Evolutionary conservation across 2,888 invertebrate genomes (phyloP).

Genomic region (Xanthorhoe designata): DNA sequence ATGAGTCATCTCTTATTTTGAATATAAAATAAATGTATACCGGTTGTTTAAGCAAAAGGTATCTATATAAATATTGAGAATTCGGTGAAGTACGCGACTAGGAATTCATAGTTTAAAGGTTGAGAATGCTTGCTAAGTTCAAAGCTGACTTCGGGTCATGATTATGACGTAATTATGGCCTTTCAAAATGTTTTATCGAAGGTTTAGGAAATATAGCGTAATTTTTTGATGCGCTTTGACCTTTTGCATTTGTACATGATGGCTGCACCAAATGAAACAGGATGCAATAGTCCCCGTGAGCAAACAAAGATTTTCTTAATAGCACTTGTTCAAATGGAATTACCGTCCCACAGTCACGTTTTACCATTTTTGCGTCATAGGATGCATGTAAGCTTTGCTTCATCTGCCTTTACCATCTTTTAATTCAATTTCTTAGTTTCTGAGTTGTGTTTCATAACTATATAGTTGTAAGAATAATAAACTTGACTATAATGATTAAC

Average conservation of each 20-base stretch:
- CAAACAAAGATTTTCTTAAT: constrained; percentile 33
- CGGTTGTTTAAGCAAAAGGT: constrained; percentile 23
- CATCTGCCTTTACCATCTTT: constrained; percentile 6
- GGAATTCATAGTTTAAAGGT: constrained; percentile 74
- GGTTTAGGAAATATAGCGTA: constrained; percentile 45
- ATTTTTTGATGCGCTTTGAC: constrained; percentile 18
- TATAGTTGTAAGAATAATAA: too few relatives aligned
- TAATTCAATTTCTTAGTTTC: constrained; percentile 24
- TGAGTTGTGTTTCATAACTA: constrained; percentile 26
- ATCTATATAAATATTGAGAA: constrained; percentile 37
- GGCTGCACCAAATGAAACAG: constrained; percentile 24
- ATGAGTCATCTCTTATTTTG: constrained; percentile 68
- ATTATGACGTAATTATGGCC: constrained; percentile 69
- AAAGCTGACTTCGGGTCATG: constrained; percentile 50
- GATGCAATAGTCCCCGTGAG: constrained; percentile 20
- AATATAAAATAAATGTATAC: constrained; percentile 36
- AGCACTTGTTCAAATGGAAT: constrained; percentile 21
- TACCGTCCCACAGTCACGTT: constrained; percentile 30
- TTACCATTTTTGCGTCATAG: constrained; percentile 21
- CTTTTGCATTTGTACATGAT: constrained; percentile 24
- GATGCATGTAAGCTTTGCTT: constrained; percentile 1
- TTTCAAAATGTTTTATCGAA: constrained; percentile 55
- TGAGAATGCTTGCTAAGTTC: constrained; percentile 62
- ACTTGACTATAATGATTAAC: too few relatives aligned
- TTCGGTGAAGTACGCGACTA: constrained; percentile 55